Conservation (phyloP, 2,797 vertebrate species). For the Rhodeus uyekii region DNA sequence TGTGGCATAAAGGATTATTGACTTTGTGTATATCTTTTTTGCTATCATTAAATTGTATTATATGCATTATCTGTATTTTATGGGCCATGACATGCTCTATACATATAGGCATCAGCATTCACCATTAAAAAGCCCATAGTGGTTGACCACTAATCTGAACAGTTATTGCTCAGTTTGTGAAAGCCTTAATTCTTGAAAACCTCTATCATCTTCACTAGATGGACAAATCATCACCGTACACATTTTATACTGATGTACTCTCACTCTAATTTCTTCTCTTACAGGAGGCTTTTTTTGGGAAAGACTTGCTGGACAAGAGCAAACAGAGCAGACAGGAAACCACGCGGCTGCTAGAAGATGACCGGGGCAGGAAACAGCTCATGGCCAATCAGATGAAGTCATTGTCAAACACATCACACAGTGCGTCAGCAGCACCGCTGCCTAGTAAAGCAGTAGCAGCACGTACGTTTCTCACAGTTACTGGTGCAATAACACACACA, state of each 20-base stretch:
- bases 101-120: background rate
- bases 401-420: conserved; percentile 83
- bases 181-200: background rate
- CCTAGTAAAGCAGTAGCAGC: conserved; percentile 79
- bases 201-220: background rate
- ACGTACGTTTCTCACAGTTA: conserved; percentile 75
- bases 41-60: background rate
- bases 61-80: background rate
- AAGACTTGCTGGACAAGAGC: conserved; percentile 94
- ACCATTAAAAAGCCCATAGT: background rate
- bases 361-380: conserved; percentile 80
- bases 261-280: conserved; percentile 47
- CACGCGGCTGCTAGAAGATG: conserved; percentile 82
- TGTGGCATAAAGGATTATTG: background rate
- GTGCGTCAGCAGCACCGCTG: conserved; percentile 75
- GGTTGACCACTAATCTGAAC: background rate
- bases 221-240: background rate
- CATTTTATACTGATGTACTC: background rate
- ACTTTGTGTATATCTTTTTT: background rate
- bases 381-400: conserved; percentile 81
- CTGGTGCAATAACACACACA: conserved; percentile 13
- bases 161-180: background rate
- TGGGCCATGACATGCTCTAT: no score
- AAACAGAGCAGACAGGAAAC: conserved; percentile 85
- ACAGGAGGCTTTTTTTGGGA: conserved; percentile 99